phyloP scores from a whole-genome alignment of 2,888 invertebrate species.

The Tolmerus cingulatus region DNA sequence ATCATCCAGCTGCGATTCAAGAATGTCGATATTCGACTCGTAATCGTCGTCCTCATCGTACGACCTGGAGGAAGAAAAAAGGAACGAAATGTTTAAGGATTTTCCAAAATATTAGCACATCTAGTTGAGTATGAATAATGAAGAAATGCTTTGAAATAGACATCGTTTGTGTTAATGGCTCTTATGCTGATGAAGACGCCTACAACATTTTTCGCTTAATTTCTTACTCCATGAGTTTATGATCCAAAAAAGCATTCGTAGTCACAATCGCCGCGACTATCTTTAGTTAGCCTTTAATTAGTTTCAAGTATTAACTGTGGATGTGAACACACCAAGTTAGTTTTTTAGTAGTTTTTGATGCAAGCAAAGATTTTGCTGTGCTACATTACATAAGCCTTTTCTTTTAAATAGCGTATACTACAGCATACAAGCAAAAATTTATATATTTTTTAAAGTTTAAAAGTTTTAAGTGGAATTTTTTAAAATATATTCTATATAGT shows the following conservation, averaged over 20 bases:
- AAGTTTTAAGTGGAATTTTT: too few species aligned
- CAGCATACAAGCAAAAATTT: neutral
- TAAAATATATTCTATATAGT: too few species aligned
- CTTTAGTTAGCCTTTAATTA: neutral
- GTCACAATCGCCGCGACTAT: neutral
- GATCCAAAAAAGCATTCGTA: neutral
- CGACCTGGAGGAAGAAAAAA: slow-evolving; percentile 42
- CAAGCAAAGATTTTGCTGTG: neutral
- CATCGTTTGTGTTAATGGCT: neutral
- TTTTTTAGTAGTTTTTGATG: neutral
- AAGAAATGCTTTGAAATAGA: neutral
- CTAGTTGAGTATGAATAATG: neutral
- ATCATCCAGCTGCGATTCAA: slow-evolving; percentile 51
- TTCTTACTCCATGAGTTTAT: neutral
- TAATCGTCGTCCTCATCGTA: slow-evolving; percentile 51
- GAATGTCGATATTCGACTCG: slow-evolving; percentile 51
- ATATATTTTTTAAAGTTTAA: too few species aligned
- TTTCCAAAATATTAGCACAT: neutral
- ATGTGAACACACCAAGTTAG: neutral
- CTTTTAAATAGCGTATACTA: neutral
- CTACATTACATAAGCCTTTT: neutral
- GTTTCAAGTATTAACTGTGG: neutral
- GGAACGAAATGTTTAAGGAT: neutral
- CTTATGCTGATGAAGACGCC: neutral
- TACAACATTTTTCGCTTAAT: neutral